phyloP scores from a whole-genome alignment of 2,888 invertebrate species.

The Caenorhabditis auriculariae region DNA sequence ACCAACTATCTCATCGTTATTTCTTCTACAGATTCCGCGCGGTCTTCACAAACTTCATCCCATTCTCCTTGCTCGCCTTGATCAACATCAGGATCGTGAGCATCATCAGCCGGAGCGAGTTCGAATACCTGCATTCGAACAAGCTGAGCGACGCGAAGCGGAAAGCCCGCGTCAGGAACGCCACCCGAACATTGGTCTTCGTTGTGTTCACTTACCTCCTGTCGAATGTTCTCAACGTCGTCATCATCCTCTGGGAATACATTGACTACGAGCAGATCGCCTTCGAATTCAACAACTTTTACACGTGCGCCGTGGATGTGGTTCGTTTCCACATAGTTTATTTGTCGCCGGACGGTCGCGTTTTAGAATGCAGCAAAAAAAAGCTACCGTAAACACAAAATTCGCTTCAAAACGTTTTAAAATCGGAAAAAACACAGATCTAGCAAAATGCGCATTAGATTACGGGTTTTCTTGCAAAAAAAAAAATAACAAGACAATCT shows the following conservation, averaged over 20 bases:
- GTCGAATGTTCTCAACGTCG: conserved; percentile 56
- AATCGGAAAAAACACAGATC: conserved; percentile 1
- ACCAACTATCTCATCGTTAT: not conserved
- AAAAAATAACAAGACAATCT: no score
- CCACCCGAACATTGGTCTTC: conserved; percentile 52
- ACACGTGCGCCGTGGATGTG: conserved; percentile 55
- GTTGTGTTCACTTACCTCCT: conserved; percentile 56
- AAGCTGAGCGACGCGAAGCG: conserved; percentile 44
- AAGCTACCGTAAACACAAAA: no score
- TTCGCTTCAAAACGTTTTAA: no score
- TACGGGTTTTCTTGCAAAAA: no score
- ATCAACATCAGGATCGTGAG: conserved; percentile 53
- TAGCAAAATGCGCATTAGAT: not conserved
- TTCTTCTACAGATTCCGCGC: conserved; percentile 42
- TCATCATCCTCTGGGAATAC: conserved; percentile 59
- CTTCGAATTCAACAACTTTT: conserved; percentile 42
- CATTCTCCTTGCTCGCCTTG: conserved; percentile 49
- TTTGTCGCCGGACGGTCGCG: not conserved
- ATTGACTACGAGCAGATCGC: conserved; percentile 38
- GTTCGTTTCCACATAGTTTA: conserved; percentile 16
- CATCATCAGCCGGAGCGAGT: conserved; percentile 32
- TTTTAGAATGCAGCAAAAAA: no score
- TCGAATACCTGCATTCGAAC: conserved; percentile 34
- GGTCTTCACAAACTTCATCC: conserved; percentile 54
- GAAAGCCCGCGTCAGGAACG: conserved; percentile 48